Conservation (phyloP, 1,140 invertebrate species). For the Rhizoglyphus robini region DNA sequence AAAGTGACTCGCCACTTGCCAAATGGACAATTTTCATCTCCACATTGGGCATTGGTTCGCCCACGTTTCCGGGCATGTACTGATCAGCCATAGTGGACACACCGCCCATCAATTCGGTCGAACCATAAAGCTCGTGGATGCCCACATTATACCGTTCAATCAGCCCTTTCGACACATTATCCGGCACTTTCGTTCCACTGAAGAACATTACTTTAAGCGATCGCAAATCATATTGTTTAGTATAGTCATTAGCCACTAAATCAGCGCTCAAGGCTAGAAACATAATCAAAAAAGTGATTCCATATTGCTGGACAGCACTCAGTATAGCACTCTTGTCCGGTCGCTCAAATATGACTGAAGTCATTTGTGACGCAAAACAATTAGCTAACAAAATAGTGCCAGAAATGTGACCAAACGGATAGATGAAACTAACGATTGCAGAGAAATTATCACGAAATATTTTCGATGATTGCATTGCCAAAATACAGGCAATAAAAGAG, state of each 20-base stretch:
- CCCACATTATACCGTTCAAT: neutral
- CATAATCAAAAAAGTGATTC: neutral
- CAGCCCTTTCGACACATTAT: neutral
- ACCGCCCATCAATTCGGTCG: constrained; percentile 6
- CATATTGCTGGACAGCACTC: neutral
- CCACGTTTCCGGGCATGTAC: neutral
- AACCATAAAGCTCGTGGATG: constrained; percentile 5
- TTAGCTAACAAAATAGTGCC: neutral
- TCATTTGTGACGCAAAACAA: neutral
- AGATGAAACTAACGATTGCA: neutral
- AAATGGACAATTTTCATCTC: constrained; percentile 16
- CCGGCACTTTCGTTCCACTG: neutral
- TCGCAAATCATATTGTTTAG: neutral
- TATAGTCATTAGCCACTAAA: neutral
- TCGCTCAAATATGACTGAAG: neutral
- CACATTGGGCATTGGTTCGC: neutral
- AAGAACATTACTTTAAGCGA: neutral
- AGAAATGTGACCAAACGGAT: constrained; percentile 3
- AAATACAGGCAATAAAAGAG: neutral
- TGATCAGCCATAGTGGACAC: neutral
- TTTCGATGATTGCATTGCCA: neutral
- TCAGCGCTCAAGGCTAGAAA: neutral
- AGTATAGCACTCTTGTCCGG: neutral
- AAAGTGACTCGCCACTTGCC: neutral
- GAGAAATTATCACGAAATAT: neutral